Base-by-base conservation (phyloP, 2,888 invertebrate species). In the Sepioteuthis lessoniana region DNA sequence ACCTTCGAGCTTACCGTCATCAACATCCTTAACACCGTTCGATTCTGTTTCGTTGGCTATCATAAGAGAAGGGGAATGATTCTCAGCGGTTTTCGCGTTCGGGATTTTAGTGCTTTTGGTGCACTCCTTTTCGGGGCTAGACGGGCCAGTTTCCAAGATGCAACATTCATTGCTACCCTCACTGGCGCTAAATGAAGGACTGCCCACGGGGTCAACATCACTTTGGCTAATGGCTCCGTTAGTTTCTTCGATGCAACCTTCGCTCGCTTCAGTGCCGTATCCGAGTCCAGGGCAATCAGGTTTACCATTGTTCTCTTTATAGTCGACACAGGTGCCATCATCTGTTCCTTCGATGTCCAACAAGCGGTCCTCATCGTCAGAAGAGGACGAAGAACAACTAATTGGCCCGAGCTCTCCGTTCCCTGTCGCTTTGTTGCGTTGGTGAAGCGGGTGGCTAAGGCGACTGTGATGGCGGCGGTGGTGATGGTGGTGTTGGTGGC, bases 401-500 rank as follows among this genome's bases (percentile, higher is more conserved):
- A 76, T 76, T n/a, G 76, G 76, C n/a, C 76, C 76, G n/a, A 76
- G 76, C n/a, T 76, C 76, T 76, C n/a, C 76, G n/a, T 35, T 76
- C 76, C 19, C 76, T n/a, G 16, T 35, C n/a, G n/a, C n/a, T 16
- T 76, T 76, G 76, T 76, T 76, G n/a, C 76, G 76, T 76, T n/a
- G 76, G 76, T 35, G n/a, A 76, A 35, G 13, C 76, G n/a, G 76
- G 76, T 76, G 10, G 76, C 8, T 76, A 8, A 76, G 76, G n/a
- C 76, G n/a, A 35, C 16, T 76, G n/a, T 76, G 76, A 19, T 76
- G 3, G 19, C 76, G 76, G 76, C 55, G 55, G 3, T 21, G 55
- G 55, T 3, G 55, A 25, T 55, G 25, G 55, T 55, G 55, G 55
- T 76, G 76, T 1, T 76, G n/a, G 76, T n/a, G 76, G 2, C 3